Evolutionary conservation across 2,797 vertebrate species (phyloP).

Genomic region (Philypnodon macrostomus): DNA sequence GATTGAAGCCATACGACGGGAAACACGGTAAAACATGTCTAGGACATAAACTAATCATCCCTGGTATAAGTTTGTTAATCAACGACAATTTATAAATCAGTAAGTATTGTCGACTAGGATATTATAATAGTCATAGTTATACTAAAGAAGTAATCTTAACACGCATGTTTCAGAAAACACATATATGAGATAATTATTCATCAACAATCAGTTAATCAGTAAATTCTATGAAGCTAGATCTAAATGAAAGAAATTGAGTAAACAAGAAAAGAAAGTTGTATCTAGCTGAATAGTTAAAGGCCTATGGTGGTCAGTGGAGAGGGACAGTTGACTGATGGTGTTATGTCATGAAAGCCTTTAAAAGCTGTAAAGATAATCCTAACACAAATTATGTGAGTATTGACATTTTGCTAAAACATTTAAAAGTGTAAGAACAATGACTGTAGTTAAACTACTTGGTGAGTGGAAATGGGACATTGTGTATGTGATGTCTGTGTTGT

Average conservation of each 20-base stretch:
- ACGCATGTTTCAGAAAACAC: conserved; percentile 31
- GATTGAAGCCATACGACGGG: conserved; percentile 53
- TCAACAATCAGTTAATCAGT: conserved; percentile 29
- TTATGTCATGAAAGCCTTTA: too few species aligned
- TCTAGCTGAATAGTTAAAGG: too few species aligned
- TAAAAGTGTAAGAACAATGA: too few species aligned
- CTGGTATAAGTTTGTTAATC: conserved; percentile 3
- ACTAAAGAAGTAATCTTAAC: conserved; percentile 6
- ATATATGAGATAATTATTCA: conserved; percentile 31
- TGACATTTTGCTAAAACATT: too few species aligned
- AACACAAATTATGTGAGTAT: background rate
- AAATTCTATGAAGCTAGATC: conserved; percentile 30
- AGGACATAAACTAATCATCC: conserved; percentile 28
- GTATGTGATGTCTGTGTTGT: background rate
- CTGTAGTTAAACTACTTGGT: too few species aligned
- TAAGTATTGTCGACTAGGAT: conserved; percentile 9
- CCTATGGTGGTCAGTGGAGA: background rate
- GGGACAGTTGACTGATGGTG: background rate
- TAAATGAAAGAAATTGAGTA: conserved; percentile 12
- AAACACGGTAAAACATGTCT: conserved; percentile 51
- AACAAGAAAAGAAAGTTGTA: too few species aligned
- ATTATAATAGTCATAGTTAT: conserved; percentile 10
- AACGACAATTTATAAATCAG: too few species aligned
- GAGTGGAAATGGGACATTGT: background rate
- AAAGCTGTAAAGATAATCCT: too few species aligned